Evolutionary conservation across 2,113 vertebrate genomes (phyloP).

Genomic region (Dasyornis broadbenti): DNA sequence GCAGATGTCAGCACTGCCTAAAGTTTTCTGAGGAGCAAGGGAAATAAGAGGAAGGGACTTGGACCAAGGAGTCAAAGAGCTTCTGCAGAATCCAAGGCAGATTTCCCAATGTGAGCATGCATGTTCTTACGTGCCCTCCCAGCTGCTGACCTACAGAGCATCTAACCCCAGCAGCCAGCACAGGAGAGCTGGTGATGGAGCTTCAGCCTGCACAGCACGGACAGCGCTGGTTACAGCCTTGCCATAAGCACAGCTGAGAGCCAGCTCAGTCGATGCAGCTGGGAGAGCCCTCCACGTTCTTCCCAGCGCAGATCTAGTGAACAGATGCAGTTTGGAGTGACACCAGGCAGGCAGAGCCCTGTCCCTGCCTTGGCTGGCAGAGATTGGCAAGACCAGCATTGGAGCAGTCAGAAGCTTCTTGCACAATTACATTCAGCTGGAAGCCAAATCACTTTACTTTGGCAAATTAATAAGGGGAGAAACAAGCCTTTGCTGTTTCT

Average conservation of each 20-base stretch:
- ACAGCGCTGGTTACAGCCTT: accelerated
- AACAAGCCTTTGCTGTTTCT: background rate
- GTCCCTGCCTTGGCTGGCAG: background rate
- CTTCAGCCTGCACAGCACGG: background rate
- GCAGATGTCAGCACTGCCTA: accelerated
- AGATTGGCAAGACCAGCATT: accelerated
- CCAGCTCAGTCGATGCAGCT: accelerated
- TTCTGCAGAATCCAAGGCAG: background rate
- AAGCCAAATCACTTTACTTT: background rate
- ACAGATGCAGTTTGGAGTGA: background rate
- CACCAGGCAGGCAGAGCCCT: background rate
- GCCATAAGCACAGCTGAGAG: background rate
- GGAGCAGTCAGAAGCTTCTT: background rate
- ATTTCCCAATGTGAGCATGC: background rate
- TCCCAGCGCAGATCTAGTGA: background rate
- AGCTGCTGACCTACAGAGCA: background rate
- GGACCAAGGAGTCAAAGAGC: accelerated
- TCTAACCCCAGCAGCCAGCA: background rate
- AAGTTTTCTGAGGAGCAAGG: background rate
- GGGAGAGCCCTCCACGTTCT: accelerated
- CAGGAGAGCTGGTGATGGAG: background rate
- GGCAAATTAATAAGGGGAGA: background rate
- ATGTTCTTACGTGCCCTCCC: background rate
- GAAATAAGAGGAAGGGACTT: background rate
- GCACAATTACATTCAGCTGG: background rate